phyloP scores from a whole-genome alignment of 2,888 invertebrate species.

The Cephus nigrinus region DNA sequence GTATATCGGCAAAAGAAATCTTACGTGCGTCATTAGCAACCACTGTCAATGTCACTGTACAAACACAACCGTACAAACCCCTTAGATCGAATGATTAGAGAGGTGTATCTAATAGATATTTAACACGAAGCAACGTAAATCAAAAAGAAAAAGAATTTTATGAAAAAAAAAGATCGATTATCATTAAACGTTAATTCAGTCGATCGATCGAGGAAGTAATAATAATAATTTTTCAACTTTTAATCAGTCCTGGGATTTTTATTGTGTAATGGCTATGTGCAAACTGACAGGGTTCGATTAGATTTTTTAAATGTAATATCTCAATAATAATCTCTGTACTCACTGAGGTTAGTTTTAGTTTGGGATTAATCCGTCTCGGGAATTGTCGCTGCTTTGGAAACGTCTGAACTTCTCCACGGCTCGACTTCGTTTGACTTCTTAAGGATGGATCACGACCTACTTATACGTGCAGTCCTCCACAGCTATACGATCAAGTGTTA shows the following conservation, averaged over 20 bases:
- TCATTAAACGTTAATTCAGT: not conserved
- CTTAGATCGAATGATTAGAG: not conserved
- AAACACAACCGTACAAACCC: not conserved
- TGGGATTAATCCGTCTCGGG: not conserved
- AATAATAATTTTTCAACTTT: not conserved
- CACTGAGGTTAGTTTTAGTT: not conserved
- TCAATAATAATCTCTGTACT: not conserved
- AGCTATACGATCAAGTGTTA: slow-evolving; percentile 13
- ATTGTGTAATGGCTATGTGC: not conserved
- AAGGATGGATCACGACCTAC: slow-evolving; percentile 18
- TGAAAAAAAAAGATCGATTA: not conserved
- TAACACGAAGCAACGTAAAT: not conserved
- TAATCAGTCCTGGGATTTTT: not conserved
- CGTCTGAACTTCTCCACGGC: slow-evolving; percentile 20
- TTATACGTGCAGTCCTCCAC: slow-evolving; percentile 25
- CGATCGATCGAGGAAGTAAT: not conserved
- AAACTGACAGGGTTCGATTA: not conserved
- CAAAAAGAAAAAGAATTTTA: too few relatives aligned
- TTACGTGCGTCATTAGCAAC: not conserved
- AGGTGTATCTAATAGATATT: not conserved
- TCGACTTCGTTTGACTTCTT: slow-evolving; percentile 29
- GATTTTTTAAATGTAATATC: not conserved
- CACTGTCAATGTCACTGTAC: not conserved
- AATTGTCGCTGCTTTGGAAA: not conserved
- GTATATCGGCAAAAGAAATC: not conserved